These are phyloP conservation scores for Capra hircus DNA, from an alignment of 2,113 vertebrate species.

Conservation along the genomic window DNA sequence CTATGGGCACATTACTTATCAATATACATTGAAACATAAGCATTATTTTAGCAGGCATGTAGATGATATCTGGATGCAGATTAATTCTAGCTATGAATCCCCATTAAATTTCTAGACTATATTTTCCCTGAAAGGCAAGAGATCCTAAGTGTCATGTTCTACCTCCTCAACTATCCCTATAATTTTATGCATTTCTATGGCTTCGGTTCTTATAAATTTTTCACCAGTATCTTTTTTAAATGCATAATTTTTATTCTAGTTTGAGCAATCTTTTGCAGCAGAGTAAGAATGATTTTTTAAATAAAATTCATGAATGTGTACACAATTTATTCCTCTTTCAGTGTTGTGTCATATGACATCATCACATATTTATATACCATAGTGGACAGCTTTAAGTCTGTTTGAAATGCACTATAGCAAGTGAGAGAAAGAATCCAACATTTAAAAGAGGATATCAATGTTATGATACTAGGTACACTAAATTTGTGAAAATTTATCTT, in stretches of 20 bases:
- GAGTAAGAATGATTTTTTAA: neutral
- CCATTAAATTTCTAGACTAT: neutral
- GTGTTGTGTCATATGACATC: neutral
- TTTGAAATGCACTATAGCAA: neutral
- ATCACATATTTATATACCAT: neutral
- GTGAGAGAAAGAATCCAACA: neutral
- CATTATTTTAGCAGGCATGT: neutral
- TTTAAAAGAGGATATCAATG: neutral
- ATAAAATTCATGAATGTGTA: neutral
- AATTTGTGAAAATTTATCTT: neutral
- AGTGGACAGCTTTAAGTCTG: neutral
- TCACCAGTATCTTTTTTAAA: neutral
- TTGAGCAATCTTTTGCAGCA: neutral
- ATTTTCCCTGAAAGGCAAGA: neutral
- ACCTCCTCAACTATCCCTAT: neutral
- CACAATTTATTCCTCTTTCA: neutral
- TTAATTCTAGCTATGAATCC: neutral
- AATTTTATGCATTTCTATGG: neutral
- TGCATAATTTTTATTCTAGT: neutral
- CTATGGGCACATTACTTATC: neutral
- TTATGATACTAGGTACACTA: neutral
- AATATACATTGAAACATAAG: neutral
- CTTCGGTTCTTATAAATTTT: neutral
- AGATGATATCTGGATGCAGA: neutral
- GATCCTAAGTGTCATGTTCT: neutral